Base-by-base conservation (phyloP, 1,140 invertebrate genomes). In the Heliconius hewitsoni region DNA sequence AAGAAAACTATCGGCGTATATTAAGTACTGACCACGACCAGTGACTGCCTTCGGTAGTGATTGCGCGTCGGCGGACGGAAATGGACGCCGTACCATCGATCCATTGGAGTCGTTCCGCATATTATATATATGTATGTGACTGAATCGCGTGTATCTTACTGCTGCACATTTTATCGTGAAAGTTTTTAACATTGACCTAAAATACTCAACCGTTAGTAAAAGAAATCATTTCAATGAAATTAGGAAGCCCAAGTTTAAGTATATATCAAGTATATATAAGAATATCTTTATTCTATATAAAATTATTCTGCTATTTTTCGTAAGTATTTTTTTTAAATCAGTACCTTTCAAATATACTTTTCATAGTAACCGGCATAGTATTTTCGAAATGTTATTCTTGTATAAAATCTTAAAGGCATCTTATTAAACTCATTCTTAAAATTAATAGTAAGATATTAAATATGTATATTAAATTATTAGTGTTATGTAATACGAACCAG, bases 111-210 rank as follows among this genome's bases (percentile, higher is more conserved):
- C 75, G 73, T 81, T 66, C 74, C 74, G 74, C 74, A 82, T 82
- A 84, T 66, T 46, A 5, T 16, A 13, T 16, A 13, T 16, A 4
- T 46, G 3, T 46, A 66, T 79, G 79, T 80, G 80, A 76, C 39
- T 76, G 37, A 80, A 74, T 86, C 81, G 84, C 82, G 84, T 85
- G 83, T 80, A 66, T 66, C 71, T 84, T 81, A 85, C 81, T 66
- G 27, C 60, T 18, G 60, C 23, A 30, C 60, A 91, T 87, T 90
- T 92, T 87, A 93, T 91, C 90, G 92, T 93, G 91, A 94, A 94
- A 94, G 91, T 93, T 89, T 90, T 87, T 90, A 91, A 87, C 85
- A 89, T 91, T 92, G 90, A 87, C 91, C 91, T 90, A 87, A 90
- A 94, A 94, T 83, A 84, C 83, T 30, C 89, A 86, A 91, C 91